Base-by-base conservation (phyloP, 2,113 vertebrate species). In the Brachyistius frenatus region DNA sequence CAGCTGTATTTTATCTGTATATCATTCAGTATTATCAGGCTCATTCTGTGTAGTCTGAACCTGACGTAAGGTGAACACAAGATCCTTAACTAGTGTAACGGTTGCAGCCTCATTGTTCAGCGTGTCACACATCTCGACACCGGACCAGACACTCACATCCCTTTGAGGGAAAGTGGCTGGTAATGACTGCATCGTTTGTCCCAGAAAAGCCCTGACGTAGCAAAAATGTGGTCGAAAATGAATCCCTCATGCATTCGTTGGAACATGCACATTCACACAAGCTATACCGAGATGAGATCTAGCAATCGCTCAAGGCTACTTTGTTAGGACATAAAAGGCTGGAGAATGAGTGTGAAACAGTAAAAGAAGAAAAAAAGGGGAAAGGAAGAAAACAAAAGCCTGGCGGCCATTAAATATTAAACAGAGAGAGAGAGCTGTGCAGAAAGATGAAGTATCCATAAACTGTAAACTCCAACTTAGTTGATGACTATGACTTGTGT, bases 351-450 rank as follows among this genome's bases (percentile, higher is more conserved):
- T 61, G 13, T 33, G 69, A 37, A 81, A 49, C 10, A 36, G 70
- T 50, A 30, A 56, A 32, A 36, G 5, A 58, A 53, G 10, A 37
- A 60, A 66, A 61, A 31, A 44, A 1, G 41, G 7, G 10, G 7
- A 39, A 68, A 62, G 47, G 9, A 63, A 55, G 55, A 75, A 76
- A 37, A 81, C 68, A 73, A 65, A 53, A 39, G n/a, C 35, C 72
- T 41, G 66, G 79, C 74, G 66, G 58, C 16, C 62, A 87, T 79
- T 83, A 79, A 71, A 83, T 76, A 76, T 85, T 81, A 16, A 83
- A 15, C 57, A 49, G 50, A 32, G 0, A 30, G 8, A 6, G 37
- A 55, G 4, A 57, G 53, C 44, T 49, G 13, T 41, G 57, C 23
- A 60, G 74, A 66, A 50, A 69, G 56, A 70, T 36, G 36, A 58